phyloP scores from a whole-genome alignment of 2,888 invertebrate genomes.

The Masnerella sp. region DNA sequence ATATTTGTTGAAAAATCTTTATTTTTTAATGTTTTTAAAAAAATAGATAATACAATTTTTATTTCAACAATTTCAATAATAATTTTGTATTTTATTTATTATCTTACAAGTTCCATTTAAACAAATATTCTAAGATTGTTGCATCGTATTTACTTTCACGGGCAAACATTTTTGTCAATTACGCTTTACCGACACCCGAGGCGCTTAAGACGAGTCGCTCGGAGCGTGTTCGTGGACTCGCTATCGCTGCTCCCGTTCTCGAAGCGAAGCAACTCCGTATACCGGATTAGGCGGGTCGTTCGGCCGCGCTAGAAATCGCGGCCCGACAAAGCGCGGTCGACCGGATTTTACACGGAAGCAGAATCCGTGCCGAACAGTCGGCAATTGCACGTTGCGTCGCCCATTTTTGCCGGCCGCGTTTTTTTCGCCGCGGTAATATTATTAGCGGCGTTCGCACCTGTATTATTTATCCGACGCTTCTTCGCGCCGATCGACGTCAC shows the following conservation, averaged over 20 bases:
- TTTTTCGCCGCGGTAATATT: slow-evolving; percentile 17
- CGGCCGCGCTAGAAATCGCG: slow-evolving; percentile 53
- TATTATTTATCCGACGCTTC: slow-evolving; percentile 36
- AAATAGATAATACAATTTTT: too few relatives aligned
- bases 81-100: too few relatives aligned
- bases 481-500: slow-evolving; percentile 29
- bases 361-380: slow-evolving; percentile 50
- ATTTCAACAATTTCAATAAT: too few relatives aligned
- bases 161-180: slow-evolving; percentile 52
- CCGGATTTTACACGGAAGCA: slow-evolving; percentile 56
- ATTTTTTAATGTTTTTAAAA: too few relatives aligned
- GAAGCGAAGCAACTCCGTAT: slow-evolving; percentile 55
- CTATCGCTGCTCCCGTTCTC: slow-evolving; percentile 54
- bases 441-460: slow-evolving; percentile 26
- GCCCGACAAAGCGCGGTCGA: slow-evolving; percentile 52
- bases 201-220: slow-evolving; percentile 39
- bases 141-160: slow-evolving; percentile 15
- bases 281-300: slow-evolving; percentile 55
- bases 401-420: slow-evolving; percentile 13
- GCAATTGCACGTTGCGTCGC: slow-evolving; percentile 49
- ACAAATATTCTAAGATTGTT: too few relatives aligned
- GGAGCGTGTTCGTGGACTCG: slow-evolving; percentile 37
- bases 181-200: slow-evolving; percentile 45
- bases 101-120: too few relatives aligned
- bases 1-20: too few relatives aligned